Conservation (phyloP, 2,797 vertebrate species). For the Phrynocephalus vlangalii region DNA sequence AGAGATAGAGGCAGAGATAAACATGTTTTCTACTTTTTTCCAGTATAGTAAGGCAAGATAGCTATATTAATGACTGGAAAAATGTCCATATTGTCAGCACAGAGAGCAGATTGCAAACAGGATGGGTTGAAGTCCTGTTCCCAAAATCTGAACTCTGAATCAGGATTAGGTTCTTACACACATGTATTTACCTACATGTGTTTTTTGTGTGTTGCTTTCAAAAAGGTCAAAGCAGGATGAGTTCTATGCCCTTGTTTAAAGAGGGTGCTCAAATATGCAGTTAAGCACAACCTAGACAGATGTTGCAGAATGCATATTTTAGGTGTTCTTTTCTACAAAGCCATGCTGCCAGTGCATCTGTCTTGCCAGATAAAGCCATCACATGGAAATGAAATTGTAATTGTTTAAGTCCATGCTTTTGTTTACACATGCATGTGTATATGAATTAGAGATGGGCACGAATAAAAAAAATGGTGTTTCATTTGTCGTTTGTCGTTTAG, state of each 20-base stretch:
- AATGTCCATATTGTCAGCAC: not conserved
- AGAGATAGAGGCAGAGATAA: too few species aligned
- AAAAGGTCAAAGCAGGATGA: conserved; percentile 58
- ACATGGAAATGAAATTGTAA: conserved; percentile 54
- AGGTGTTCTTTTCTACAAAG: conserved; percentile 62
- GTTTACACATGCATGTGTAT: not conserved
- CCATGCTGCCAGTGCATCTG: conserved; percentile 59
- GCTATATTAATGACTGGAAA: not conserved
- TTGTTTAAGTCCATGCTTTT: conserved; percentile 53
- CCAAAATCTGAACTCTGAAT: not conserved
- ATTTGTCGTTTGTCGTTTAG: too few species aligned
- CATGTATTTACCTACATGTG: not conserved
- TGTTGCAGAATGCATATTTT: conserved; percentile 74
- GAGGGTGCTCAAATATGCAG: conserved; percentile 60
- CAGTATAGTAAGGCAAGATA: too few species aligned
- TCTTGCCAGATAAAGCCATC: conserved; percentile 67
- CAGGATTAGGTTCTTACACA: not conserved
- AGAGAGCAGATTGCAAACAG: not conserved
- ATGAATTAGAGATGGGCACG: too few species aligned
- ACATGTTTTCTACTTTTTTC: too few species aligned
- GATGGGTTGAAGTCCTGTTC: not conserved
- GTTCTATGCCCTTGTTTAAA: conserved; percentile 45
- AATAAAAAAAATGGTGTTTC: too few species aligned
- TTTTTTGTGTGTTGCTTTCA: conserved; percentile 37
- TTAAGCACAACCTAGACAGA: conserved; percentile 66